phyloP scores from a whole-genome alignment of 1,140 invertebrate species.

The Steinernema feltiae region DNA sequence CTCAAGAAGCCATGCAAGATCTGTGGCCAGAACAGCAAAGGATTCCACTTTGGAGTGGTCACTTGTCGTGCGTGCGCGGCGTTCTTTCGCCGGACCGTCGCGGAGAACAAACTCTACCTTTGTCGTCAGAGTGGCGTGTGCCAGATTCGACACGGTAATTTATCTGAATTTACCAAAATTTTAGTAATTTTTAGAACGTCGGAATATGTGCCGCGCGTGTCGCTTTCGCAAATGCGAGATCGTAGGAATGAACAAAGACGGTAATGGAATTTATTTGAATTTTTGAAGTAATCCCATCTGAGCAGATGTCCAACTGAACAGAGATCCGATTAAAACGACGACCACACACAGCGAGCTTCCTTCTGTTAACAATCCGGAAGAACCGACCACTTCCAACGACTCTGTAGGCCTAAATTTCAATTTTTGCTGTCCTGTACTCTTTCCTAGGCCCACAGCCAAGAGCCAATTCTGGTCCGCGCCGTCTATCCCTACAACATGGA shows the following conservation, averaged over 20 bases:
- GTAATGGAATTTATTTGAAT: neutral
- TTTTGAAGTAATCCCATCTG: neutral
- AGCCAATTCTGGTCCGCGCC: too few relatives aligned
- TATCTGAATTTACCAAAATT: neutral
- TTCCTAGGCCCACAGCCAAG: too few relatives aligned
- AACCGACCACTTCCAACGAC: neutral
- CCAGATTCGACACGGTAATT: neutral
- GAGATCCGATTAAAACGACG: neutral
- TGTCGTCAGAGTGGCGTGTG: neutral
- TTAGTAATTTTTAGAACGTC: neutral
- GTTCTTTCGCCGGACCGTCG: neutral
- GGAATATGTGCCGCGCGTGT: constrained; percentile 3
- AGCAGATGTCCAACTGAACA: neutral
- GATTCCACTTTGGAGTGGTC: constrained; percentile 1
- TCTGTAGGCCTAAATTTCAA: too few relatives aligned
- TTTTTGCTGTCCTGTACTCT: too few relatives aligned
- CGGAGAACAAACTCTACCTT: neutral
- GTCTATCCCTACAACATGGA: too few relatives aligned
- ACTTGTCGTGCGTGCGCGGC: neutral
- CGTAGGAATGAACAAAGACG: neutral
- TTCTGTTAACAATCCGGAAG: neutral
- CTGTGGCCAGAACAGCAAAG: neutral
- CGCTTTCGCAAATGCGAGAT: neutral
- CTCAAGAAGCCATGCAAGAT: neutral
- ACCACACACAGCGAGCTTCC: neutral